phyloP scores from a whole-genome alignment of 2,113 vertebrate genomes.

The Panthera tigris region DNA sequence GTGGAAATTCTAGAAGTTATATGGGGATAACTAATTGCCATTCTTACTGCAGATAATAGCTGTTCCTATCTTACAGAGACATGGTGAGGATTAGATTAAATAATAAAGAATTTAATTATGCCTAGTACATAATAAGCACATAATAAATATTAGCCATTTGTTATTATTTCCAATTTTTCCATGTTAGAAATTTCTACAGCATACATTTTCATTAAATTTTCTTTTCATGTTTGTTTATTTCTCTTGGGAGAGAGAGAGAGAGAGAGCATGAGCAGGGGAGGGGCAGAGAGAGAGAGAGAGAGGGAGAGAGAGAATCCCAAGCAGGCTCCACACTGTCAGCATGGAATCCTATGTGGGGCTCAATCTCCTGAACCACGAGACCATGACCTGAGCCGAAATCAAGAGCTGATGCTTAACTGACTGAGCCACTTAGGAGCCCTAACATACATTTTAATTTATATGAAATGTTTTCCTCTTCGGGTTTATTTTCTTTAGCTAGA shows the following conservation, averaged over 20 bases:
- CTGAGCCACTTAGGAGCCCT: no score
- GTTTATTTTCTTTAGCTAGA: conserved; percentile 28
- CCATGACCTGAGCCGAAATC: no score
- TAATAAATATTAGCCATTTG: not conserved
- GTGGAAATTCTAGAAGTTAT: not conserved
- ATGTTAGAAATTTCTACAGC: not conserved
- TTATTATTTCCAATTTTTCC: not conserved
- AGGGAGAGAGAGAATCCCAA: no score
- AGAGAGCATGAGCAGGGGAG: no score
- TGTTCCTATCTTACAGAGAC: not conserved
- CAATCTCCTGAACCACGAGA: no score
- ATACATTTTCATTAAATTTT: not conserved
- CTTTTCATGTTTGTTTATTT: no score
- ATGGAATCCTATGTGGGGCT: no score
- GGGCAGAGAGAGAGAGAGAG: no score
- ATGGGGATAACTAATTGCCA: not conserved
- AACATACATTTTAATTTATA: not conserved
- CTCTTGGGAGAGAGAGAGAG: no score
- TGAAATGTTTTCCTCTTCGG: not conserved
- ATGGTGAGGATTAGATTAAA: not conserved
- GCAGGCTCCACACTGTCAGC: no score
- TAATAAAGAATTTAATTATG: not conserved
- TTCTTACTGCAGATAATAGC: not conserved
- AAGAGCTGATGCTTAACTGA: no score
- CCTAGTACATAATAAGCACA: not conserved